Percentiles rank a stretch among this genome's conserved stretches.
phyloP scores from a whole-genome alignment of 2,797 vertebrate species.

The Heterohyrax brucei region DNA sequence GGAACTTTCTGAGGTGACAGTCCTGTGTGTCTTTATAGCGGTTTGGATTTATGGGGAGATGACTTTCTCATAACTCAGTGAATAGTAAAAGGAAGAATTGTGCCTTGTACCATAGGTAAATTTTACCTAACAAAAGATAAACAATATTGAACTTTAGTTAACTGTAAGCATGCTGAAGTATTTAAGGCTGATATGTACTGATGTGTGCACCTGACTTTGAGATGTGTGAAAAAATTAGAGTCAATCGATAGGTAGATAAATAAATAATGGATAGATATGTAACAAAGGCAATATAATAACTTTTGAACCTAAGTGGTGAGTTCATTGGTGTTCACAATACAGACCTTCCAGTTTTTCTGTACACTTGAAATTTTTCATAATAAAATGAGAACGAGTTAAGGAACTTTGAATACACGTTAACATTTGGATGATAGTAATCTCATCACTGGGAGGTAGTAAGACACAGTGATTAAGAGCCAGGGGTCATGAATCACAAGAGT shows the following conservation, averaged over 20 bases:
- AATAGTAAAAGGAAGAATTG: not conserved
- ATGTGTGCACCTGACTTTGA: not conserved
- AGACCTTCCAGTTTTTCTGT: not conserved
- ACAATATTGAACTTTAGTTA: constrained; percentile 8
- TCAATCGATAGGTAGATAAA: too few species aligned
- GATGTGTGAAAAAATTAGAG: too few species aligned
- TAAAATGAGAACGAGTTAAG: constrained; percentile 13
- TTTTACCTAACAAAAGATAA: constrained; percentile 19
- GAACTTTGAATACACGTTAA: not conserved
- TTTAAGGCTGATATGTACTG: constrained; percentile 12
- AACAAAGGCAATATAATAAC: not conserved
- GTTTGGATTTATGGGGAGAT: not conserved
- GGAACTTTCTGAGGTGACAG: not conserved
- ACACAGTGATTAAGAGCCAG: constrained; percentile 7
- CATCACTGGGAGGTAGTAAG: not conserved
- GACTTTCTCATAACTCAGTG: constrained; percentile 42
- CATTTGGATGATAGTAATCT: not conserved
- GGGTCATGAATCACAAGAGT: not conserved
- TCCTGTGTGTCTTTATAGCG: not conserved
- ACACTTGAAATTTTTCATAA: constrained; percentile 17
- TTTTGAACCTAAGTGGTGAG: not conserved
- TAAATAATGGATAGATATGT: not conserved
- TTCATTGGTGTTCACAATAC: not conserved
- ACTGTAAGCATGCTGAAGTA: not conserved
- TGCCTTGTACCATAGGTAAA: constrained; percentile 17